phyloP scores from a whole-genome alignment of 2,113 vertebrate species.

The Dissostichus mawsoni region DNA sequence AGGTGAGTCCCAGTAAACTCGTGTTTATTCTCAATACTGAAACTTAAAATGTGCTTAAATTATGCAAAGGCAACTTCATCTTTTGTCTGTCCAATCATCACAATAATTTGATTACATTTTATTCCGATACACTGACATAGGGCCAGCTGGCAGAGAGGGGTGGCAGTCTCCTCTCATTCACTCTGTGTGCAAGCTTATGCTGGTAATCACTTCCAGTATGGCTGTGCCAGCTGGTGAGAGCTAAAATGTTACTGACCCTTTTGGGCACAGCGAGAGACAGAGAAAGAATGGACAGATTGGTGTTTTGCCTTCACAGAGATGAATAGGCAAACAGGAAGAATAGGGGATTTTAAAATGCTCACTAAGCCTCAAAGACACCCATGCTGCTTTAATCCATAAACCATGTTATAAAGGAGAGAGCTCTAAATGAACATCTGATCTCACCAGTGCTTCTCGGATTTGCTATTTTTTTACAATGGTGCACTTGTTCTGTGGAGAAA shows the following conservation, averaged over 20 bases:
- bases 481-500: background rate
- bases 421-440: slow-evolving; percentile 74
- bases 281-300: slow-evolving; percentile 66
- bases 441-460: slow-evolving; percentile 44
- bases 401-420: slow-evolving; percentile 61
- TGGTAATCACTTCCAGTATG: slow-evolving; percentile 64
- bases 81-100: background rate
- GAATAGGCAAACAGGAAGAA: slow-evolving; percentile 62
- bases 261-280: slow-evolving; percentile 36
- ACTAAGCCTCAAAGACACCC: slow-evolving; percentile 72
- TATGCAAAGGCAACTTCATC: background rate
- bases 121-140: background rate
- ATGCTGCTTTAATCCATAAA: slow-evolving; percentile 71
- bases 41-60: background rate
- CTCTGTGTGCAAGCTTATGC: slow-evolving; percentile 48
- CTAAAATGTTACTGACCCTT: slow-evolving; percentile 62
- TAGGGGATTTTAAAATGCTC: slow-evolving; percentile 68
- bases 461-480: slow-evolving; percentile 26
- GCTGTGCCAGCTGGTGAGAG: slow-evolving; percentile 57
- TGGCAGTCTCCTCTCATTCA: slow-evolving; percentile 31
- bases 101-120: background rate
- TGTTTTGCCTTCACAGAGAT: slow-evolving; percentile 60
- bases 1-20: slow-evolving; percentile 84
- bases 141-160: slow-evolving; percentile 40
- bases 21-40: background rate